Conservation (phyloP, 2,888 invertebrate genomes). For the Cheilosia vulpina region DNA sequence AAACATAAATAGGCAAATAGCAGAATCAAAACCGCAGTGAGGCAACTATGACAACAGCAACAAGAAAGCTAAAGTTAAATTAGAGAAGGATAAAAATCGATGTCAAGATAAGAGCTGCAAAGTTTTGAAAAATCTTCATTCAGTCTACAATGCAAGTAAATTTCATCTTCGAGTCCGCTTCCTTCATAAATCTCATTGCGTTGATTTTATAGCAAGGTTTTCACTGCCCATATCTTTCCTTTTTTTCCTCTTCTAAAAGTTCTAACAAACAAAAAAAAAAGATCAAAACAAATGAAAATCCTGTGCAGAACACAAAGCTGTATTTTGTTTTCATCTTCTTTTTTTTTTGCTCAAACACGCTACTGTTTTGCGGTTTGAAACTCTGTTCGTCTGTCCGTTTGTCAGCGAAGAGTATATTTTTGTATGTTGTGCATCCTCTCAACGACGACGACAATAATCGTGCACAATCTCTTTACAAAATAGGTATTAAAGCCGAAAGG, state of each 20-base stretch:
- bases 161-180: constrained; percentile 30
- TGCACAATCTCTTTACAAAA: constrained; percentile 67
- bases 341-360: constrained; percentile 54
- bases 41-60: constrained; percentile 22
- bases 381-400: constrained; percentile 44
- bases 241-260: constrained; percentile 36
- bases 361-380: constrained; percentile 72
- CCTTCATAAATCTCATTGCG: constrained; percentile 39
- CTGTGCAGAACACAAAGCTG: constrained; percentile 36
- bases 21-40: constrained; percentile 14
- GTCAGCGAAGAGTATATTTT: constrained; percentile 27
- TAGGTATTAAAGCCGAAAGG: constrained; percentile 58
- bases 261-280: constrained; percentile 14
- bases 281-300: constrained; percentile 56
- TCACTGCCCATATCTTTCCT: constrained; percentile 17
- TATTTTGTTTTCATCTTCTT: constrained; percentile 33
- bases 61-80: constrained; percentile 6
- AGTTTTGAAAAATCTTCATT: constrained; percentile 25
- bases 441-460: constrained; percentile 69
- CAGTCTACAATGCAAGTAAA: constrained; percentile 32
- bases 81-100: constrained; percentile 32
- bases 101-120: constrained; percentile 41
- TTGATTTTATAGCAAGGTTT: constrained; percentile 40
- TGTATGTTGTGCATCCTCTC: constrained; percentile 43
- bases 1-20: background rate